These are phyloP conservation scores for Drosophila yakuba DNA, from an alignment of 1,140 invertebrate genomes.

Conservation along the genomic window DNA sequence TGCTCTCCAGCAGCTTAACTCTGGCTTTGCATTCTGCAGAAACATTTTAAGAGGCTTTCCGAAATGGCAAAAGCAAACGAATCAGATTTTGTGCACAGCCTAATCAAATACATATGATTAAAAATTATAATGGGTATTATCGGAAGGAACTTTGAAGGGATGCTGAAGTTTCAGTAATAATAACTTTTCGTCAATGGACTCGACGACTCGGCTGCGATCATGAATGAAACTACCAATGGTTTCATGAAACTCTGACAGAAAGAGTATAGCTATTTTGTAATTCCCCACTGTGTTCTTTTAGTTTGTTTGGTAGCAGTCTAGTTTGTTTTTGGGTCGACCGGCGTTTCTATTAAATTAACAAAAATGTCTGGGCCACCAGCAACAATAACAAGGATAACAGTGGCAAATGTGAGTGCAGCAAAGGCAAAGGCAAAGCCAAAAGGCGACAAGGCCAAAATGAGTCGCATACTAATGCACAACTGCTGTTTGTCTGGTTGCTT, in stretches of 20 bases:
- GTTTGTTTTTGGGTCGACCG: conserved; percentile 13
- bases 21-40: conserved; percentile 6
- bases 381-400: conserved; percentile 7
- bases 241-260: too few relatives aligned
- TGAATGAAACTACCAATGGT: too few relatives aligned
- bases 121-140: too few relatives aligned
- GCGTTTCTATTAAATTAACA: conserved; percentile 50
- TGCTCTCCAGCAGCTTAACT: conserved; percentile 1
- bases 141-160: too few relatives aligned
- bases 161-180: too few relatives aligned
- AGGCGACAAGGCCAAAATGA: conserved; percentile 38
- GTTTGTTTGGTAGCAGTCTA: conserved; percentile 23
- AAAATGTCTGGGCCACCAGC: conserved; percentile 33
- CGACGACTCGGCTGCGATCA: too few relatives aligned
- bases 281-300: not conserved
- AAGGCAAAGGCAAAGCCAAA: conserved; percentile 18
- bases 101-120: too few relatives aligned
- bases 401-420: conserved; percentile 30
- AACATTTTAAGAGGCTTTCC: conserved; percentile 14
- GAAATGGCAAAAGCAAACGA: too few relatives aligned
- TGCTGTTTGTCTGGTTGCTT: conserved; percentile 59
- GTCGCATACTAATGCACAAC: conserved; percentile 59
- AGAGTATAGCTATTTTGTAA: too few relatives aligned
- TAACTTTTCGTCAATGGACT: too few relatives aligned
- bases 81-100: too few relatives aligned